A percentile compares a stretch with the other conserved stretches of the same genome.
Conservation (phyloP, 2,888 invertebrate genomes). For the Osmoderma eremita region DNA sequence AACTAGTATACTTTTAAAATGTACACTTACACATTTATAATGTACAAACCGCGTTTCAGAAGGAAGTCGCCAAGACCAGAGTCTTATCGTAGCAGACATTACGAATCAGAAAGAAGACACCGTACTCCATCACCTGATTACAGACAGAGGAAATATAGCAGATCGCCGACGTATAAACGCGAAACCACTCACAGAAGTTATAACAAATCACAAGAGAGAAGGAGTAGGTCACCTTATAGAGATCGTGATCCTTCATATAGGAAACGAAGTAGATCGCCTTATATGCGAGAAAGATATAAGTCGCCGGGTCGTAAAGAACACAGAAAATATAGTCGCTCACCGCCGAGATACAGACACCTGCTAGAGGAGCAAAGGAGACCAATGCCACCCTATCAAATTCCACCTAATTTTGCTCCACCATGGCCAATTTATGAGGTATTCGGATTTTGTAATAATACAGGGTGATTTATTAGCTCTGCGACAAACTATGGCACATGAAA, state of each 20-base stretch:
- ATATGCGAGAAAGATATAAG: slow-evolving; percentile 26
- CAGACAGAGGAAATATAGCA: slow-evolving; percentile 16
- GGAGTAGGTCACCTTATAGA: slow-evolving; percentile 27
- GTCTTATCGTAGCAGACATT: slow-evolving; percentile 22
- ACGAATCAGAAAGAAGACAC: slow-evolving; percentile 25
- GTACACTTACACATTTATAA: no score
- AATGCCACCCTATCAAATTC: slow-evolving; percentile 19
- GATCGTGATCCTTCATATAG: slow-evolving; percentile 11
- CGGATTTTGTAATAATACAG: no score
- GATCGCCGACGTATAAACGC: slow-evolving; percentile 23
- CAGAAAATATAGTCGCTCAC: slow-evolving; percentile 29
- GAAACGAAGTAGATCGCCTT: slow-evolving; percentile 36
- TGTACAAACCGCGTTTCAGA: no score
- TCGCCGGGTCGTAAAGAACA: slow-evolving; percentile 25
- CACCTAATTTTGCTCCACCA: slow-evolving; percentile 7
- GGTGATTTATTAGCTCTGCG: no score
- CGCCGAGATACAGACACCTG: slow-evolving; percentile 8
- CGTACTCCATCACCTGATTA: slow-evolving; percentile 29
- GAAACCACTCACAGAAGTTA: slow-evolving; percentile 8
- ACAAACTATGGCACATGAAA: no score
- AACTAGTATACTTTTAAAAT: no score
- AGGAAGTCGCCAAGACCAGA: slow-evolving; percentile 26
- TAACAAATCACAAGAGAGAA: slow-evolving; percentile 12
- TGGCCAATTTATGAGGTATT: slow-evolving; percentile 26
- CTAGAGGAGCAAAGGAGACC: slow-evolving; percentile 17